Evolutionary conservation across 2,888 invertebrate genomes (phyloP).

Genomic region (Zeuzera pyrina): DNA sequence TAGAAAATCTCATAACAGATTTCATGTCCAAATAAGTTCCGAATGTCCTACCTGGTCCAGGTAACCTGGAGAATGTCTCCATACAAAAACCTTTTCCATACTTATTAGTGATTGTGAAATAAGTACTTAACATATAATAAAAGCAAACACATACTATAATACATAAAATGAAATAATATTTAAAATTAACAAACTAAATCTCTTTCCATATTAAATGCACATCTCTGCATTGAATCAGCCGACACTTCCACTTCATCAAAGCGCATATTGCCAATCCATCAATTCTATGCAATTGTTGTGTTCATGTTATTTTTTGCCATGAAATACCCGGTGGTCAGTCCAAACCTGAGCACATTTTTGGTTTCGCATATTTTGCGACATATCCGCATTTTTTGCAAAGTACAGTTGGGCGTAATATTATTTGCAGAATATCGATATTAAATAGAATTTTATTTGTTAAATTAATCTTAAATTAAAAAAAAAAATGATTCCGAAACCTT

Average conservation of each 20-base stretch:
- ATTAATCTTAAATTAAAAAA: neutral
- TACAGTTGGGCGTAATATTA: slow-evolving; percentile 25
- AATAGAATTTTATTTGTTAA: slow-evolving; percentile 12
- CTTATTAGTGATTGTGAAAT: too few species aligned
- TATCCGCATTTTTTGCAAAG: slow-evolving; percentile 37
- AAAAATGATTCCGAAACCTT: neutral
- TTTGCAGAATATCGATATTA: slow-evolving; percentile 3
- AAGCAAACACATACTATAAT: too few species aligned
- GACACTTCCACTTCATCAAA: slow-evolving; percentile 10
- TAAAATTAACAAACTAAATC: too few species aligned
- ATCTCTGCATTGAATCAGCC: slow-evolving; percentile 1
- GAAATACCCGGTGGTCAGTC: slow-evolving; percentile 58
- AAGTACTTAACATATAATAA: too few species aligned
- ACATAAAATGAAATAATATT: too few species aligned
- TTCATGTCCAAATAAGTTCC: too few species aligned
- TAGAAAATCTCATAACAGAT: too few species aligned
- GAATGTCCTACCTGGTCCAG: too few species aligned
- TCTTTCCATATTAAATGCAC: too few species aligned
- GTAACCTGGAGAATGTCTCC: too few species aligned
- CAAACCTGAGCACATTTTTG: slow-evolving; percentile 38
- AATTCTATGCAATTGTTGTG: slow-evolving; percentile 51
- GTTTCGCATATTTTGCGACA: slow-evolving; percentile 33
- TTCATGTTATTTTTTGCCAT: slow-evolving; percentile 26
- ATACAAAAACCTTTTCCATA: too few species aligned
- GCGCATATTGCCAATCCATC: slow-evolving; percentile 41